Conservation (phyloP, 1,140 invertebrate genomes). For the Acromyrmex echinatior region DNA sequence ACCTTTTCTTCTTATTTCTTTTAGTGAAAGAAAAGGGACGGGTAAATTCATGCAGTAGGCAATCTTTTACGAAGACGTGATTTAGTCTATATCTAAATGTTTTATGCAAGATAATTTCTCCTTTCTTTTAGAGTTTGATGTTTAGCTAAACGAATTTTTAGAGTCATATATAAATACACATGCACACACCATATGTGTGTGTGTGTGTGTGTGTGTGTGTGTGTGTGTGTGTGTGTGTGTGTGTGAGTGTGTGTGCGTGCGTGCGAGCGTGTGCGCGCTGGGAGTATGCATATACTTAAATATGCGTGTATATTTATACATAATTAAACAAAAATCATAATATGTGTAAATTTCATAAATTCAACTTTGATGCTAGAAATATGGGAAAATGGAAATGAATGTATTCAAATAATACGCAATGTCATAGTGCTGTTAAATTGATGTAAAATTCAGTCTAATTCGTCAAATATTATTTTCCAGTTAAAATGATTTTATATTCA, state of each 20-base stretch:
- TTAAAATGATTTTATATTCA: too few species aligned
- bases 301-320: not conserved
- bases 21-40: not conserved
- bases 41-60: not conserved
- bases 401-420: too few species aligned
- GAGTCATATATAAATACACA: not conserved
- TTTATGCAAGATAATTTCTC: slow-evolving; percentile 13
- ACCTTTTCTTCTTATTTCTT: not conserved
- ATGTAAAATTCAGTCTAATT: too few species aligned
- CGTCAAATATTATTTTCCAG: too few species aligned
- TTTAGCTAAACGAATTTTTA: slow-evolving; percentile 47
- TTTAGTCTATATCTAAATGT: not conserved
- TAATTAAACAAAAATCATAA: slow-evolving; percentile 6
- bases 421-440: too few species aligned
- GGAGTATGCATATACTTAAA: too few species aligned
- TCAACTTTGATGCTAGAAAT: not conserved
- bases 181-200: too few species aligned
- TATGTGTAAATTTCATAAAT: not conserved
- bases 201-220: too few species aligned
- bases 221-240: too few species aligned
- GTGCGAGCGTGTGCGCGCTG: too few species aligned
- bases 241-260: too few species aligned
- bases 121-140: slow-evolving; percentile 55
- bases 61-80: slow-evolving; percentile 5
- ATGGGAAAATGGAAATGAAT: not conserved